Base-by-base conservation (phyloP, 1,140 invertebrate genomes). In the Pantala flavescens region DNA sequence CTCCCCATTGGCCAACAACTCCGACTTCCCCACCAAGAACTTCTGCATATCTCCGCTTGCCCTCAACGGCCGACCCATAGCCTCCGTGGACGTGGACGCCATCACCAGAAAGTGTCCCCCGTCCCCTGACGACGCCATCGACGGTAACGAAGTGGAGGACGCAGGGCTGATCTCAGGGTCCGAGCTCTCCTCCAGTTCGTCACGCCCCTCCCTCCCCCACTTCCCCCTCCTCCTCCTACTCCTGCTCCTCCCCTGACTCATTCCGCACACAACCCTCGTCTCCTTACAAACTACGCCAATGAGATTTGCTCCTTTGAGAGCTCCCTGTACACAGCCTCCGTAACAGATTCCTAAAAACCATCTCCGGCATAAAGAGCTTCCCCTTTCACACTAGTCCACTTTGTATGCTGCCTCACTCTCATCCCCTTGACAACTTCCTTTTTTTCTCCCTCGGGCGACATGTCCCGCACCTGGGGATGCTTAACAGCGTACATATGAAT, bases 21-120 rank as follows among this genome's bases (percentile, higher is more conserved):
- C 91, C 78, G 88, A 90, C 28, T 93, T 94, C 79, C 85, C 88
- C 19, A 84, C 86, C n/a, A 88, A 88, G 55, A 94, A 94, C 82
- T 92, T 86, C 80, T 94, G 92, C 82, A 93, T 94, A 78, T 93
- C 92, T 12, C 91, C 91, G 42, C 83, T 93, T 76, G 91, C 93
- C 80, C 87, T 91, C 70, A 91, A 93, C 74, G 91, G 91, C 0
- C 86, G 88, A 73, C 86, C 88, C 0, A 89, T 93, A 86, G 88
- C 84, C 70, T 84, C 86, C 21, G 85, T 93, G 74, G 88, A 91
- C 77, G 84, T 90, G 23, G 89, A 90, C 19, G 82, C 87, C 0
- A 87, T 90, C 75, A 88, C 88, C 9, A 84, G 86, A 19, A 63
- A 21, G 49, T 63, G 49, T 21, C 49, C 49, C 16, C 49, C 49